These are phyloP conservation scores for Tyto alba DNA, from an alignment of 2,113 vertebrate species.

Conservation along the genomic window DNA sequence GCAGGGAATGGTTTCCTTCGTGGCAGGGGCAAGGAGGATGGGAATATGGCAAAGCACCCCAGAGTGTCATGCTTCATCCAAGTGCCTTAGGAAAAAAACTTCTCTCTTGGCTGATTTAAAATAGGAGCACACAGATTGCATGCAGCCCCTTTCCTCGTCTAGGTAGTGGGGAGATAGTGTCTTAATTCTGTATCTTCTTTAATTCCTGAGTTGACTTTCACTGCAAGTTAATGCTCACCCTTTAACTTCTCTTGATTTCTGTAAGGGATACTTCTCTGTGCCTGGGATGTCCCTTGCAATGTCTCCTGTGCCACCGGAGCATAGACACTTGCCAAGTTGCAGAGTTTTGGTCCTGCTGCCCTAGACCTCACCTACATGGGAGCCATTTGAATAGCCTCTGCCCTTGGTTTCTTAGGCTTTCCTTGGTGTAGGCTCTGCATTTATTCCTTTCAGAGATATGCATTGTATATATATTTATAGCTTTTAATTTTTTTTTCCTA, in stretches of 20 bases:
- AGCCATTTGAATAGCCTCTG: background rate
- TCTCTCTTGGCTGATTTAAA: background rate
- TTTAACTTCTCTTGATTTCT: background rate
- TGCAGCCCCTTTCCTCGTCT: background rate
- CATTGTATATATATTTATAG: background rate
- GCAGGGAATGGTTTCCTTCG: rapidly evolving
- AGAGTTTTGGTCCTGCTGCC: background rate
- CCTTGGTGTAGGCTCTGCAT: background rate
- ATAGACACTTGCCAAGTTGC: background rate
- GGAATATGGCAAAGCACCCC: background rate
- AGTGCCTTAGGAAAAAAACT: background rate
- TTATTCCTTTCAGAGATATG: background rate
- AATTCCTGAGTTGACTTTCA: background rate
- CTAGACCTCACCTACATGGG: background rate
- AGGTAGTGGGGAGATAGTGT: rapidly evolving
- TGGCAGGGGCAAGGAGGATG: background rate
- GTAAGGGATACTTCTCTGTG: background rate
- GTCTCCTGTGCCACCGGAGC: background rate
- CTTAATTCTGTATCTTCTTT: background rate
- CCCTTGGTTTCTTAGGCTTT: background rate
- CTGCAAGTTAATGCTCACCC: background rate
- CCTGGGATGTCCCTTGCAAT: background rate
- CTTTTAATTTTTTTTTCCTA: background rate
- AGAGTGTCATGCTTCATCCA: background rate
- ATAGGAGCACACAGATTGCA: rapidly evolving